Evolutionary conservation across 2,113 vertebrate species (phyloP), one percentile per base, ranked within the genome.

Genomic region (Dunckerocampus dactyliophorus): DNA sequence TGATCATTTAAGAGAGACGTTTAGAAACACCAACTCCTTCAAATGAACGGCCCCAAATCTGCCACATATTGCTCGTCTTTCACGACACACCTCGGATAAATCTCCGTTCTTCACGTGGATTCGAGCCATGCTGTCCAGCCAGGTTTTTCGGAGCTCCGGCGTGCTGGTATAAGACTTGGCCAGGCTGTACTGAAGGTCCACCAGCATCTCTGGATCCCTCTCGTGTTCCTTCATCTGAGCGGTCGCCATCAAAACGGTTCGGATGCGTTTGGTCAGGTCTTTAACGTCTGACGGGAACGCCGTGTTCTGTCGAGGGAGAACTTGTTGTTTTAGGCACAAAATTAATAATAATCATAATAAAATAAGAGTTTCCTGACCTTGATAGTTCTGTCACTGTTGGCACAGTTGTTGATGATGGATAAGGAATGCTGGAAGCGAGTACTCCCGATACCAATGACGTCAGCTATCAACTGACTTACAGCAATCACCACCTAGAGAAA

Each of bases 151-250:
- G 10, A 99, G 92, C 71, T 99, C 97, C 0, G 97, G 97, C 0
- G 97, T 99, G 85, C 95, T 98, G 48, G 97, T 95, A 0, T 98
- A 98, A 12, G 97, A 99, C 75, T 98, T 98, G 72, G 97, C 97
- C 68, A 99, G 88, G 71, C 97, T 98, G 85, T 99, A 99, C 87
- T 99, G 97, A 55, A 99, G 93, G 81, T 99, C 97, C 74, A 98
- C 97, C 57, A 99, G 91, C 96, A 99, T 98, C 89, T 99, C 97
- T 0, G 96, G 96, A 74, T 99, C 97, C 17, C 94, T 91, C 80
- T 98, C 97, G 1, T 99, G 97, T 67, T 99, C 97, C 86, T 99
- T 99, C 97, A 99, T 99, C 86, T 99, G 97, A 47, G 95, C 96
- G 0, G 97, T 99, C 73, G 97, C 97, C 97, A 99, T 99, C 69